Evolutionary conservation across 2,888 invertebrate species (phyloP), one percentile per base, ranked within the genome.

Genomic region (Myopa testacea): DNA sequence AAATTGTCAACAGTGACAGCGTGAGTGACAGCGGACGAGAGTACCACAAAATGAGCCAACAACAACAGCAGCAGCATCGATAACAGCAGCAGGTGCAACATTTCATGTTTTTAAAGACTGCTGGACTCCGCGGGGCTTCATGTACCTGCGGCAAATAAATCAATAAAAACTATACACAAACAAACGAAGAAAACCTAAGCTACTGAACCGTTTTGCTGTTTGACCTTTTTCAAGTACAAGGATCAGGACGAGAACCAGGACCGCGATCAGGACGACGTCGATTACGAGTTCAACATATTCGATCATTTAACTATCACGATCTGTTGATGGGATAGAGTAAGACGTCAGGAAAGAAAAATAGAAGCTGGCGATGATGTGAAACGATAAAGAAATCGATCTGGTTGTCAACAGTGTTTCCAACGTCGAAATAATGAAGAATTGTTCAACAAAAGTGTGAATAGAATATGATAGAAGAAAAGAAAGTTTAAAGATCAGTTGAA

Each of bases 1-100:
- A 55, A 79, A 81, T 73, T 77, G 80, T 69, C 52, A 40, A 65
- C 40, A 65, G 68, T 69, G 73, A 77, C 68, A 71, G 75, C 52
- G 40, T 72, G 65, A 70, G 71, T 72, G 65, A 58, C 72, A 77
- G 34, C 69, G 37, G 37, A 55, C 40, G 50, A 34, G 50, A 12
- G 72, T 10, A 14, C 10, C 10, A 50, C 10, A 62, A 19, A 73
- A 50, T 55, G 45, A 50, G 40, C n/a, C 45, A 74, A 68, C 10
- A n/a, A 55, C n/a, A 55, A 55, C 37, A 6, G 12, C 37, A 65
- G 37, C 37, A 38, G 70, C 72, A 69, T 14, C 73, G 68, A 26
- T 16, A 34, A 37, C 34, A 60, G 72, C 60, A 62, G 76, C 76
- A 55, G 67, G 55, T 68, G 67, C 63, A 75, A 68, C 12, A 52